Evolutionary conservation across 2,888 invertebrate genomes (phyloP).

Genomic region (Ypsolopha scabrella): DNA sequence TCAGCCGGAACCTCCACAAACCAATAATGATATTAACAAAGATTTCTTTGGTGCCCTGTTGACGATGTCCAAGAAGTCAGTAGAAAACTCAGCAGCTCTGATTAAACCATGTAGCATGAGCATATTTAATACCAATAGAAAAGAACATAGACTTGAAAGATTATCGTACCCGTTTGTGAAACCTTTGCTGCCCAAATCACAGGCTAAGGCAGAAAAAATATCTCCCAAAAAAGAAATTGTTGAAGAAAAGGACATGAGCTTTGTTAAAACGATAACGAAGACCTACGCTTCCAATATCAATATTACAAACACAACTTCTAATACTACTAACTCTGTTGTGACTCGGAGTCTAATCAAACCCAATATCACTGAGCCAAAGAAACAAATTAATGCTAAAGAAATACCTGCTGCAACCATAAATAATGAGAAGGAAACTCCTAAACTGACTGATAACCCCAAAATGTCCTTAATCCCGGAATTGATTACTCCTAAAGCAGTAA

Average conservation of each 20-base stretch:
- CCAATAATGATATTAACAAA: conserved; percentile 22
- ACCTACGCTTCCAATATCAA: too few species aligned
- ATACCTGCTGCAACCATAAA: background rate
- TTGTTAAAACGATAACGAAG: too few species aligned
- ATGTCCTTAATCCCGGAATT: too few species aligned
- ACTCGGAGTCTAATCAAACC: too few species aligned
- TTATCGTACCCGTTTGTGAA: conserved; percentile 39
- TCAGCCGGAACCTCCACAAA: conserved; percentile 18
- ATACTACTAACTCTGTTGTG: too few species aligned
- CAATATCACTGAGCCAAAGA: too few species aligned
- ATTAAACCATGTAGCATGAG: conserved; percentile 34
- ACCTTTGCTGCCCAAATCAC: conserved; percentile 46
- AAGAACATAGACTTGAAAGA: conserved; percentile 13
- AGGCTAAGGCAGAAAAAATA: conserved; percentile 28
- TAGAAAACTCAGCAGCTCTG: conserved; percentile 38
- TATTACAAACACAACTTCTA: too few species aligned
- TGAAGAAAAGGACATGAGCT: background rate
- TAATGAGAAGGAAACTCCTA: background rate
- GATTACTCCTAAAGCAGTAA: too few species aligned
- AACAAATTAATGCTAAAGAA: too few species aligned
- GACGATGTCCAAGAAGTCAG: conserved; percentile 42
- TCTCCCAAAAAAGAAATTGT: background rate
- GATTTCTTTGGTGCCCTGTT: conserved; percentile 48
- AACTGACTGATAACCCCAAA: background rate
- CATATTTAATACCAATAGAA: conserved; percentile 24